Evolutionary conservation across 2,113 vertebrate species (phyloP), one percentile per base, ranked within the genome.

Genomic region (Thalassoma bifasciatum): DNA sequence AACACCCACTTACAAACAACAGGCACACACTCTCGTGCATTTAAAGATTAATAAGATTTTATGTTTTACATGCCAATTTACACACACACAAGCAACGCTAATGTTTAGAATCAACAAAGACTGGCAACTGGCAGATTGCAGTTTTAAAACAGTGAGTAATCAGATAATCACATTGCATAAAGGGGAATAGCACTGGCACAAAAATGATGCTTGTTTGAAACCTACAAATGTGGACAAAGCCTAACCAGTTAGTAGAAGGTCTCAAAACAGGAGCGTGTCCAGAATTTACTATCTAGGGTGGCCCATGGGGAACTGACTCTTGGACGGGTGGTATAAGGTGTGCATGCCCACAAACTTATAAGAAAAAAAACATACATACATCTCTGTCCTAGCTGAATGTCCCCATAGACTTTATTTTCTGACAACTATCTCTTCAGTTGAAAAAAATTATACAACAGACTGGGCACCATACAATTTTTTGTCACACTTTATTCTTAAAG

Each of bases 1-100:
- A 90, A 86, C 82, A 84, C 70, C 82, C 79, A 79, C 83, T 90
- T 84, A 84, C 68, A 81, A 86, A 84, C 79, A 87, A 78, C 49
- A 54, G 73, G 62, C 76, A 77, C 60, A 40, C 24, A 66, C 65
- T 17, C 44, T 17, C 14, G 17, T 46, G 44, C 44, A 52, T 68
- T 68, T 85, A 21, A 49, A 49, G 72, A 81, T 49, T 53, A 23
- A 10, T 37, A 49, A 59, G 63, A 83, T 69, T 76, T 77, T 38
- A 61, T 52, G 59, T 53, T 24, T 67, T 63, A 36, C 30, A 52
- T 26, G 66, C 62, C 72, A 50, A 40, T 36, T 30, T 5, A 52
- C 44, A 79, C 17, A 71, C 46, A 56, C n/a, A 22, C 30, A 19
- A 62, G 63, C n/a, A 73, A 19, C 38, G 59, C 12, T 10, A 30